These are phyloP conservation scores for Eunapius fragilis DNA, from an alignment of 37 sponge, comb jelly and placozoan genomes.

Conservation along the genomic window DNA sequence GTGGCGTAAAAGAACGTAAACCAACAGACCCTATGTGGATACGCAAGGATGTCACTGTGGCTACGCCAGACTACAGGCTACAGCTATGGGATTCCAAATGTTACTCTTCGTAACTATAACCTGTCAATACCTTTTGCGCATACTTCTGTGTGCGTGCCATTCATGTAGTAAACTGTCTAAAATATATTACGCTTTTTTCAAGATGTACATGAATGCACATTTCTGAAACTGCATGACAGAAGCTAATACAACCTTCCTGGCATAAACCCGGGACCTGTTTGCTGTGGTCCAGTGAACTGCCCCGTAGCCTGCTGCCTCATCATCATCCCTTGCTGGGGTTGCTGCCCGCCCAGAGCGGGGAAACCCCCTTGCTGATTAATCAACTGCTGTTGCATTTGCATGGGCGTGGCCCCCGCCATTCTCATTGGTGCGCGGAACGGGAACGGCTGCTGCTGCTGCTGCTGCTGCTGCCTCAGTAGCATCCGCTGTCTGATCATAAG, in stretches of 20 bases:
- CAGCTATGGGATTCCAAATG: too few relatives aligned
- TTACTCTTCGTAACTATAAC: too few relatives aligned
- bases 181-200: too few relatives aligned
- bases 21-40: too few relatives aligned
- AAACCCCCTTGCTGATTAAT: neutral
- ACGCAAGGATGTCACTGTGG: too few relatives aligned
- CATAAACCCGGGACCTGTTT: neutral
- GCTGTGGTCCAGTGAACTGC: neutral
- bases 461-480: neutral
- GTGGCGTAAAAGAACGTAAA: too few relatives aligned
- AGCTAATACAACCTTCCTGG: neutral
- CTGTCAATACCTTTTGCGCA: too few relatives aligned
- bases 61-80: too few relatives aligned
- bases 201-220: neutral
- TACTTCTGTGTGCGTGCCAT: too few relatives aligned
- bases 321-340: neutral
- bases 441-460: neutral
- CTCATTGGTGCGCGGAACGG: neutral
- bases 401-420: neutral
- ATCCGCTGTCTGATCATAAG: neutral
- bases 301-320: neutral
- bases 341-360: neutral
- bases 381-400: neutral
- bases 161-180: too few relatives aligned
- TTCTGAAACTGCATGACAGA: neutral